Evolutionary conservation across 2,888 invertebrate species (phyloP), one percentile per base, ranked within the genome.

Genomic region (Spisula solida): DNA sequence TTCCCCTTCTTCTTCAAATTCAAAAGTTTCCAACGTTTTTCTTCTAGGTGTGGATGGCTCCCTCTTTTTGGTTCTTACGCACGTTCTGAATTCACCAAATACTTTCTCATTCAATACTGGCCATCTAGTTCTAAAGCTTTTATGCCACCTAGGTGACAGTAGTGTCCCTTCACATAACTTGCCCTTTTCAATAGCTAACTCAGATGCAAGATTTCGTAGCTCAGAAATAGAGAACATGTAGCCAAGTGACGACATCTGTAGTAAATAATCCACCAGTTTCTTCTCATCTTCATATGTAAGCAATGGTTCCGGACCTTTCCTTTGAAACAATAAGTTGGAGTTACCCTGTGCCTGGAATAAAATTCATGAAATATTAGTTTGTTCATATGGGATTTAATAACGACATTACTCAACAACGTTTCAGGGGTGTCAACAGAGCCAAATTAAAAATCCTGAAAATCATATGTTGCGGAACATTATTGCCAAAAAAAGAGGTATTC

Each of bases 231-330:
- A 88, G 81, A 90, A 92, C 87, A 90, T 89, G 75, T 92, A 92
- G 41, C 92, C 92, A n/a, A 92, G 90, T 20, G 86, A 83, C 10
- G 92, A 90, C 92, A 92, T 92, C 82, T 92, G 92, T 41, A 92
- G 84, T 5, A 92, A 82, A 41, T 92, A 92, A 85, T 92, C 92
- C 18, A 90, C 92, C 41, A 92, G 85, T 51, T 92, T 92, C 75
- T 89, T 90, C 55, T 92, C 92, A 85, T 92, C 92, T 29, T 92
- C 92, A 34, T 89, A 85, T 34, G 92, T 90, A 10, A 92, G 60
- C 29, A 92, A 81, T 16, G 92, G 92, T 31, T 90, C 81, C 47
- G 92, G 92, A 56, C 92, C 92, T 81, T 90, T 92, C n/a, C 92
- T 88, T 83, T 90, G 90, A 51, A 90, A 87, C 86, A 89, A 70